Percentiles rank a stretch among this genome's conserved stretches.
Evolutionary conservation across 2,888 invertebrate species (phyloP).

Genomic region (Onthophagus sagittarius): DNA sequence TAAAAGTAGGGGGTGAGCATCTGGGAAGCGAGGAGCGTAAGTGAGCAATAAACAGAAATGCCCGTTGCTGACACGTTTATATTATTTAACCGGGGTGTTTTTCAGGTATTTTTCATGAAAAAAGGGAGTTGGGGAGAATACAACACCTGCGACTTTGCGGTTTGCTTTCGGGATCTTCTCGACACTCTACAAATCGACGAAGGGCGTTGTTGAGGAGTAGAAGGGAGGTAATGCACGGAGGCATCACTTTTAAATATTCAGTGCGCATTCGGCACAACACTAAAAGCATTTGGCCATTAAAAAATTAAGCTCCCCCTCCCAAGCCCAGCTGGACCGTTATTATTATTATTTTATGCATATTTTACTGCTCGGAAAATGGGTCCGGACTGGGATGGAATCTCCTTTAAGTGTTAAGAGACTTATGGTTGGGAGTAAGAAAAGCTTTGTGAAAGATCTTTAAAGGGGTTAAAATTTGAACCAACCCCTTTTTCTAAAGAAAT

Average conservation of each 20-base stretch:
- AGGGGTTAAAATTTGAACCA: neutral
- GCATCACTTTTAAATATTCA: conserved; percentile 50
- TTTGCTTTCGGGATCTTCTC: conserved; percentile 13
- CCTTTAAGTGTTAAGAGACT: neutral
- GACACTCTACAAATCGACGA: conserved; percentile 28
- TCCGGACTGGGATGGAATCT: conserved; percentile 37
- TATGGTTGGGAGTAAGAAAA: neutral
- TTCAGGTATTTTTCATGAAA: conserved; percentile 32
- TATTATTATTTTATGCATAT: conserved; percentile 52
- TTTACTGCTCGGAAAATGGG: conserved; percentile 45
- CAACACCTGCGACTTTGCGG: conserved; percentile 18
- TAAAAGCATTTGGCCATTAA: conserved; percentile 65
- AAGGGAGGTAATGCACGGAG: conserved; percentile 20
- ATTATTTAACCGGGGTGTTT: conserved; percentile 31
- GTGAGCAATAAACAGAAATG: conserved; percentile 42
- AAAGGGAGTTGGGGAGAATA: conserved; percentile 16
- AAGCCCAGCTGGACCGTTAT: conserved; percentile 41
- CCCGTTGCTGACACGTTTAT: conserved; percentile 28
- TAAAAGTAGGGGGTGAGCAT: conserved; percentile 33
- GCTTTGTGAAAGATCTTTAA: neutral
- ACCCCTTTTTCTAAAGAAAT: neutral
- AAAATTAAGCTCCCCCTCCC: conserved; percentile 48
- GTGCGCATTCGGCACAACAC: conserved; percentile 50
- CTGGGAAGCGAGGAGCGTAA: conserved; percentile 39
- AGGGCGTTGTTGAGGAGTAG: conserved; percentile 22